phyloP scores from a whole-genome alignment of 2,888 invertebrate genomes.

The Drosophila tripunctata region DNA sequence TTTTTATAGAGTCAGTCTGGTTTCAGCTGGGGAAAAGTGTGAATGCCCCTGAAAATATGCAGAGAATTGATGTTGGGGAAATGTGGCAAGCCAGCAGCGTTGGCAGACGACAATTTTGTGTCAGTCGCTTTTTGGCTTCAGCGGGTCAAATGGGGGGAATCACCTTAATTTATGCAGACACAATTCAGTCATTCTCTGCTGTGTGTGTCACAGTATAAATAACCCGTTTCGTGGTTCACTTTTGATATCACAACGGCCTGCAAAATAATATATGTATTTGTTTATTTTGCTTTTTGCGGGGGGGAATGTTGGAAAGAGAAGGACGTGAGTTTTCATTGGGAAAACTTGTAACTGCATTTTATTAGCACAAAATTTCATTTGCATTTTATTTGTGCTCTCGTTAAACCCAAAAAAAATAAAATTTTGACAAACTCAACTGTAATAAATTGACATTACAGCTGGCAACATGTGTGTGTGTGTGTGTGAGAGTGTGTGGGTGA shows the following conservation, averaged over 20 bases:
- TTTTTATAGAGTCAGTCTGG: neutral
- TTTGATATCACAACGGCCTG: constrained; percentile 34
- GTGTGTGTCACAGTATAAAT: constrained; percentile 49
- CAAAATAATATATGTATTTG: constrained; percentile 35
- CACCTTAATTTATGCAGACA: constrained; percentile 65
- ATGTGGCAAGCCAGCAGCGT: constrained; percentile 45
- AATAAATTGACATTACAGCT: constrained; percentile 59
- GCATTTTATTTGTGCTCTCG: constrained; percentile 72
- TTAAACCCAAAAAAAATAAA: constrained; percentile 39
- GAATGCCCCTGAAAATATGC: constrained; percentile 4
- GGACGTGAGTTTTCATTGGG: constrained; percentile 42
- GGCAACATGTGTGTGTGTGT: neutral
- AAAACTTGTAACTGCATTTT: constrained; percentile 74
- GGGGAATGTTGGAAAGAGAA: too few relatives aligned
- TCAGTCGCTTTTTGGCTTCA: constrained; percentile 22
- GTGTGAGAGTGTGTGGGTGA: constrained; percentile 1
- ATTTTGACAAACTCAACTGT: constrained; percentile 45
- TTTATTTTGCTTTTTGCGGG: constrained; percentile 14
- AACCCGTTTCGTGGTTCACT: constrained; percentile 52
- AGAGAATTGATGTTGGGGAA: constrained; percentile 25
- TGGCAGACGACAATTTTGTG: constrained; percentile 57
- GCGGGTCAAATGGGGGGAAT: constrained; percentile 52
- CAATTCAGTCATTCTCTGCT: constrained; percentile 21
- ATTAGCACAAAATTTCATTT: constrained; percentile 76
- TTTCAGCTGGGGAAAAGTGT: neutral